Conservation (phyloP, 2,797 vertebrate genomes). For the Eptatretus atami region DNA sequence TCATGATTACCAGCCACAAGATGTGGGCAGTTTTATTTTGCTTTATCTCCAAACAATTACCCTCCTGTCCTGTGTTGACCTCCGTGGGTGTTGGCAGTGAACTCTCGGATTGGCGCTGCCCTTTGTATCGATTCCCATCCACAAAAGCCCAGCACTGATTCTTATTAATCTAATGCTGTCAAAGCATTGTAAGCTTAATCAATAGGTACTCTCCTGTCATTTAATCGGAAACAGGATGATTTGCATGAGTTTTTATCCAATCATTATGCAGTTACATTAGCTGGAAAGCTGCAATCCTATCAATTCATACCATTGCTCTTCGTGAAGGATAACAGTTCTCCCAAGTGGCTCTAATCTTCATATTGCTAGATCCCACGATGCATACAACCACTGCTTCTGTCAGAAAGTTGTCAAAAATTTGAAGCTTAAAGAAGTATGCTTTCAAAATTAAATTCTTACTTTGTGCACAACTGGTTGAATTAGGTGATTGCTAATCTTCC, state of each 20-base stretch:
- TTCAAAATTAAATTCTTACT: too few relatives aligned
- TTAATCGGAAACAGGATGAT: conserved; percentile 1
- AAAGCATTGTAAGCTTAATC: conserved; percentile 4
- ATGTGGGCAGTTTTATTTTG: conserved; percentile 3
- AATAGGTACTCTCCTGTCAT: conserved; percentile 1
- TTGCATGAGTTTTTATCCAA: conserved; percentile 1
- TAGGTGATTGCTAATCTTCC: too few relatives aligned
- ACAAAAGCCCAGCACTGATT: conserved; percentile 5
- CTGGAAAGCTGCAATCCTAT: too few relatives aligned
- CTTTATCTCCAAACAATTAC: conserved; percentile 5
- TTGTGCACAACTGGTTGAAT: too few relatives aligned
- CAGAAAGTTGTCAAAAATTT: too few relatives aligned
- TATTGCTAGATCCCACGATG: too few relatives aligned
- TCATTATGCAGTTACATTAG: neutral
- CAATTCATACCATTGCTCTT: too few relatives aligned
- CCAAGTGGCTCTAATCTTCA: too few relatives aligned
- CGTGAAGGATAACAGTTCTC: too few relatives aligned
- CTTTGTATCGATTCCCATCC: conserved; percentile 2
- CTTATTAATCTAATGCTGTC: conserved; percentile 6
- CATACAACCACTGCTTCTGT: too few relatives aligned
- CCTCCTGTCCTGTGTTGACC: neutral
- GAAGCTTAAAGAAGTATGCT: too few relatives aligned
- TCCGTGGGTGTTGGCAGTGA: conserved; percentile 4
- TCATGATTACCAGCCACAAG: neutral
- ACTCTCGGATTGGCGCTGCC: conserved; percentile 3